phyloP scores from a whole-genome alignment of 2,797 vertebrate species.

The Crocodylus rhombifer region DNA sequence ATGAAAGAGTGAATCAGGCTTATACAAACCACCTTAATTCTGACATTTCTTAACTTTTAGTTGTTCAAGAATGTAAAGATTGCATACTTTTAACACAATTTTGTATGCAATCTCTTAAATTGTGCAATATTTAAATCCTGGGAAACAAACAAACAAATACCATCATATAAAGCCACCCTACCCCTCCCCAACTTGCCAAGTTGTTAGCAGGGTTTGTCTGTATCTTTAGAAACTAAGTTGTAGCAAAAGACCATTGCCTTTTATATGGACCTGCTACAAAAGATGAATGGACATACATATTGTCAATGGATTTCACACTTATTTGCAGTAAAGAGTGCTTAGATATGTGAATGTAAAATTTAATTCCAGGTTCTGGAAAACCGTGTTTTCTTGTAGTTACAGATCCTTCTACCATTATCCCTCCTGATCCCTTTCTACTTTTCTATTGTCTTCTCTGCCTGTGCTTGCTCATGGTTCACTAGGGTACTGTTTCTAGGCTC shows the following conservation, averaged over 20 bases:
- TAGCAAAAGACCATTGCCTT: neutral
- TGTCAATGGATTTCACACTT: neutral
- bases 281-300: neutral
- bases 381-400: neutral
- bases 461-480: no score
- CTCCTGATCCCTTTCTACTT: neutral
- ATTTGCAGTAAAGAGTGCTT: neutral
- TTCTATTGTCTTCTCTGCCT: no score
- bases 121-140: no score
- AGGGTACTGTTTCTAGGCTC: no score
- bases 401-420: neutral
- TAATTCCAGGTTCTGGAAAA: neutral
- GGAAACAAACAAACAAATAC: no score
- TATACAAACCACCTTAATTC: neutral
- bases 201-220: no score
- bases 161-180: no score
- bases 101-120: no score
- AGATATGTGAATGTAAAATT: neutral
- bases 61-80: no score
- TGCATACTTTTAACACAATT: no score
- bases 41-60: no score
- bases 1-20: neutral
- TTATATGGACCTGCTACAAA: neutral
- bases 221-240: neutral
- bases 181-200: no score